phyloP scores from a whole-genome alignment of 1,140 invertebrate species.

The Diprion similis region DNA sequence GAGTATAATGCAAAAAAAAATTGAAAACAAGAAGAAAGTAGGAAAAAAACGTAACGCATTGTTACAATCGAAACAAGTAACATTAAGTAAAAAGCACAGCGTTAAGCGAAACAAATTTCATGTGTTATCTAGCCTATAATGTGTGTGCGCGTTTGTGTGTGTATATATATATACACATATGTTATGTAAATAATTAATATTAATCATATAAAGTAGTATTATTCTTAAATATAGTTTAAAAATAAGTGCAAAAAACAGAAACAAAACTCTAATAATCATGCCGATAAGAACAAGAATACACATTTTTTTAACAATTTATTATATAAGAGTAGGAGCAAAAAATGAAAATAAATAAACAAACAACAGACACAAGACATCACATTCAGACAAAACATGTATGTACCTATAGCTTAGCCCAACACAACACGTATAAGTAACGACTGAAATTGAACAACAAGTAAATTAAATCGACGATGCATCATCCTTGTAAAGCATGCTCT shows the following conservation, averaged over 20 bases:
- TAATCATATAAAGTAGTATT: background rate
- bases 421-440: background rate
- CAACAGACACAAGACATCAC: background rate
- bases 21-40: background rate
- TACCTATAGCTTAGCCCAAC: constrained; percentile 7
- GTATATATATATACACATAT: no score
- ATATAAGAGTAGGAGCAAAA: background rate
- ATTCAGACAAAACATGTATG: background rate
- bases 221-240: background rate
- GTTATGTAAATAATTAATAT: background rate
- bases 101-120: background rate
- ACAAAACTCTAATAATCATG: background rate
- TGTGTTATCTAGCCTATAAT: background rate
- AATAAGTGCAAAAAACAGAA: background rate
- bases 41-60: background rate
- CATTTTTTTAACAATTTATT: background rate
- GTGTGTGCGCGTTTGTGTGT: no score
- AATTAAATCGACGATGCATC: background rate
- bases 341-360: background rate
- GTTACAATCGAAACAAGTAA: no score
- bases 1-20: background rate
- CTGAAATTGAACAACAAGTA: background rate
- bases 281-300: background rate
- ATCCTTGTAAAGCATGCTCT: background rate
- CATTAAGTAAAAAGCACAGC: background rate